Conservation (phyloP, 2,888 invertebrate genomes). For the Cheilosia urbana region DNA sequence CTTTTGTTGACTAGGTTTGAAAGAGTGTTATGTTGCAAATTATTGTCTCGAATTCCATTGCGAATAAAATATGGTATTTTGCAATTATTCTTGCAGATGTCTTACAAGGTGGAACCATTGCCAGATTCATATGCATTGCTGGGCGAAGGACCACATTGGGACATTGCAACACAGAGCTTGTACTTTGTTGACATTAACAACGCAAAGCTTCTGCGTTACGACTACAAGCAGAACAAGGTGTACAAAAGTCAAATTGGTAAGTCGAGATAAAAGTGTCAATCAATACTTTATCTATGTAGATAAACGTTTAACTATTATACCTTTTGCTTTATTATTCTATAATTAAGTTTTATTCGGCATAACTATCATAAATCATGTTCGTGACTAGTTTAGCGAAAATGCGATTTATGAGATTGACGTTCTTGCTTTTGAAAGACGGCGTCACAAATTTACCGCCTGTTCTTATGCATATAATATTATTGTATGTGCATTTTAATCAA, state of each 20-base stretch:
- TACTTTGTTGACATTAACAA: constrained; percentile 88
- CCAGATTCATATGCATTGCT: constrained; percentile 83
- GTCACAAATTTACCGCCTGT: no score
- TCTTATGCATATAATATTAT: no score
- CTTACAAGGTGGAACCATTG: constrained; percentile 82
- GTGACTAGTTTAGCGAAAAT: no score
- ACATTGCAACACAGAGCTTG: constrained; percentile 85
- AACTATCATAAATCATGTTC: no score
- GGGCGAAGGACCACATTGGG: constrained; percentile 91
- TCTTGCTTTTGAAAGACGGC: no score
- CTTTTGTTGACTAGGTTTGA: constrained; percentile 33
- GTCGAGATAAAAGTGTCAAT: neutral
- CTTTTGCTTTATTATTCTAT: no score
- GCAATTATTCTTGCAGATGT: constrained; percentile 79
- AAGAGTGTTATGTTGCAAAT: constrained; percentile 17
- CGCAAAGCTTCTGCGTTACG: constrained; percentile 81
- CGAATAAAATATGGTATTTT: constrained; percentile 10
- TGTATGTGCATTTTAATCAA: no score
- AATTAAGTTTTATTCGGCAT: no score
- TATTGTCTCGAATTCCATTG: neutral
- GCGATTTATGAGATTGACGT: no score
- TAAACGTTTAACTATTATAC: no score
- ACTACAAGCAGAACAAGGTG: constrained; percentile 84
- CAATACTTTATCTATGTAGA: no score
- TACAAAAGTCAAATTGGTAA: constrained; percentile 84